Evolutionary conservation across 2,888 invertebrate genomes (phyloP).

Genomic region (Synanthedon formicaeformis): DNA sequence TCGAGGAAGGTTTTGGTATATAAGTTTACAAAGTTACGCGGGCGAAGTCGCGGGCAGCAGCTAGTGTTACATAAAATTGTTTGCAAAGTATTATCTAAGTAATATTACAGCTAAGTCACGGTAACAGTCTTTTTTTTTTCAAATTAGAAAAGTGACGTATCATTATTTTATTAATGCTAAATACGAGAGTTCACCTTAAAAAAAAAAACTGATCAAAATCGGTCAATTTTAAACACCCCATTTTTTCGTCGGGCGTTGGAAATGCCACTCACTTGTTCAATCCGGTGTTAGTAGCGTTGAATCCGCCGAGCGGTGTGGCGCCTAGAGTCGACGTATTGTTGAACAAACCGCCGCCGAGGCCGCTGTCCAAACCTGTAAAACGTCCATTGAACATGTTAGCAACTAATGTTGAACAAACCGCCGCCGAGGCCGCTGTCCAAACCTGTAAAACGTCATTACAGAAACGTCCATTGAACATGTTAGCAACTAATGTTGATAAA

Average conservation of each 20-base stretch:
- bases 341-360: constrained; percentile 48
- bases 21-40: no score
- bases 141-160: no score
- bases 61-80: no score
- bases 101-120: no score
- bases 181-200: no score
- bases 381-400: no score
- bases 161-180: no score
- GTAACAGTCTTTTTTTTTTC: no score
- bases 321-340: constrained; percentile 29
- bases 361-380: constrained; percentile 39
- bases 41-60: no score
- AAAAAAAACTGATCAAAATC: background rate
- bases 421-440: constrained; percentile 47
- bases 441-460: constrained; percentile 31
- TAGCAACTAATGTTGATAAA: constrained; percentile 25
- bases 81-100: no score
- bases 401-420: constrained; percentile 33
- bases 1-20: no score
- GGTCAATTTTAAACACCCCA: background rate
- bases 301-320: constrained; percentile 26
- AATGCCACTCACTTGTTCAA: constrained; percentile 29
- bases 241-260: background rate
- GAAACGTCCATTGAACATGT: no score
- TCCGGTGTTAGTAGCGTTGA: constrained; percentile 20